Evolutionary conservation across 2,797 vertebrate species (phyloP).

Genomic region (Dendrocincla fuliginosa): DNA sequence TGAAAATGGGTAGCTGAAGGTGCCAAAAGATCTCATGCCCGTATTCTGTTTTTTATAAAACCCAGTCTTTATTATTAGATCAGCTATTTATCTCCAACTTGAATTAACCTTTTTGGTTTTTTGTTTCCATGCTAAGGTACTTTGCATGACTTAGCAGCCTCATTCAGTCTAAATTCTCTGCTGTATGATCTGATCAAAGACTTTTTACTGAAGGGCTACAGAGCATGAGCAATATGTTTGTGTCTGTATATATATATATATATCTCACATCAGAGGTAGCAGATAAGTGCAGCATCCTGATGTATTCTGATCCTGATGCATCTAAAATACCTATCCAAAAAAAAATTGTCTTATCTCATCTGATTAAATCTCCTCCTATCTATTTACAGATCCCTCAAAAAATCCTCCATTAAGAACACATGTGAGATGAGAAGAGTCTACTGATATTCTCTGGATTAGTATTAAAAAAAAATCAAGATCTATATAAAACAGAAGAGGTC

Average conservation of each 20-base stretch:
- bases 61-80: not conserved
- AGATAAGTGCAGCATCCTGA: not conserved
- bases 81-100: not conserved
- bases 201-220: not conserved
- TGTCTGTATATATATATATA: not conserved
- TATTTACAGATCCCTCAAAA: constrained; percentile 80
- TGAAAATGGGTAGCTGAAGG: not conserved
- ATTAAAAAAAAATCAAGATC: not conserved
- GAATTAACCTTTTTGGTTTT: not conserved
- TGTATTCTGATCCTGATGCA: too few species aligned
- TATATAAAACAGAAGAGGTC: not conserved
- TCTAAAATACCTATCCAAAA: not conserved
- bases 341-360: not conserved
- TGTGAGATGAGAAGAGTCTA: constrained; percentile 72
- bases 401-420: constrained; percentile 82
- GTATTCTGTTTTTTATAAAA: not conserved
- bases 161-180: not conserved
- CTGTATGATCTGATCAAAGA: not conserved
- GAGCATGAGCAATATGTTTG: not conserved
- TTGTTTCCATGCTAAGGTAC: not conserved
- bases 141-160: not conserved
- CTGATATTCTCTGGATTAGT: not conserved
- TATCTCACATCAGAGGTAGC: not conserved
- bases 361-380: not conserved
- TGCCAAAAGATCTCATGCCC: not conserved